phyloP scores from a whole-genome alignment of 2,888 invertebrate species.

The Glyphotaelius pellucidus region DNA sequence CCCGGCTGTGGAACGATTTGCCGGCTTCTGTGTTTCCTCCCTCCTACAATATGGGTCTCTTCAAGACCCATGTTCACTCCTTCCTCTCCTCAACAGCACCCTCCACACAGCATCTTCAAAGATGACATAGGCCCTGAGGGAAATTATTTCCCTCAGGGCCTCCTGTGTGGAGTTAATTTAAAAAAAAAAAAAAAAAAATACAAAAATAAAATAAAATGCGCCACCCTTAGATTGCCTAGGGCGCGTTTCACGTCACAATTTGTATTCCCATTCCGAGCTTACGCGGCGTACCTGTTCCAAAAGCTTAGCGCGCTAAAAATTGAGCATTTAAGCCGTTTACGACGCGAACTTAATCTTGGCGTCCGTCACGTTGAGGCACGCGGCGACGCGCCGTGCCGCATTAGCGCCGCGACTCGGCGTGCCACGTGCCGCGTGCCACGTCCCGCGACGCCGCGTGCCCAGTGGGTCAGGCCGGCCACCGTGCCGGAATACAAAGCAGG shows the following conservation, averaged over 20 bases:
- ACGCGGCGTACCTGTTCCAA: conserved; percentile 32
- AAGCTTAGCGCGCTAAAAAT: conserved; percentile 32
- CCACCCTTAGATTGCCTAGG: neutral
- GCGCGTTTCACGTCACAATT: neutral
- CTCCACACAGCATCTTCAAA: too few species aligned
- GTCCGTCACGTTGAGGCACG: conserved; percentile 47
- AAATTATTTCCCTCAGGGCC: too few species aligned
- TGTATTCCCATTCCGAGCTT: conserved; percentile 16
- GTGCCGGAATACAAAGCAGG: conserved; percentile 32
- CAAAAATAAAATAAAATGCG: neutral
- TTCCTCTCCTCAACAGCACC: too few species aligned
- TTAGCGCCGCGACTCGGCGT: conserved; percentile 42
- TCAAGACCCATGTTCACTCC: too few species aligned
- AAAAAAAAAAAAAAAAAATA: too few species aligned
- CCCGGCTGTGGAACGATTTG: too few species aligned
- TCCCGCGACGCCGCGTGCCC: neutral
- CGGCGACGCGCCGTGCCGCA: conserved; percentile 41
- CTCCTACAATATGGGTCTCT: too few species aligned
- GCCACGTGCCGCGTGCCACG: neutral
- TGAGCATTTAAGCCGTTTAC: conserved; percentile 53
- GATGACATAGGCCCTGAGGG: too few species aligned
- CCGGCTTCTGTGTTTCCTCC: too few species aligned
- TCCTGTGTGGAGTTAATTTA: too few species aligned
- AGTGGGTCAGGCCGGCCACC: neutral
- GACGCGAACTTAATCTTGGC: conserved; percentile 51